A percentile compares a stretch with the other conserved stretches of the same genome.
Evolutionary conservation across 1,140 invertebrate genomes (phyloP).

Genomic region (Elysia chlorotica): DNA sequence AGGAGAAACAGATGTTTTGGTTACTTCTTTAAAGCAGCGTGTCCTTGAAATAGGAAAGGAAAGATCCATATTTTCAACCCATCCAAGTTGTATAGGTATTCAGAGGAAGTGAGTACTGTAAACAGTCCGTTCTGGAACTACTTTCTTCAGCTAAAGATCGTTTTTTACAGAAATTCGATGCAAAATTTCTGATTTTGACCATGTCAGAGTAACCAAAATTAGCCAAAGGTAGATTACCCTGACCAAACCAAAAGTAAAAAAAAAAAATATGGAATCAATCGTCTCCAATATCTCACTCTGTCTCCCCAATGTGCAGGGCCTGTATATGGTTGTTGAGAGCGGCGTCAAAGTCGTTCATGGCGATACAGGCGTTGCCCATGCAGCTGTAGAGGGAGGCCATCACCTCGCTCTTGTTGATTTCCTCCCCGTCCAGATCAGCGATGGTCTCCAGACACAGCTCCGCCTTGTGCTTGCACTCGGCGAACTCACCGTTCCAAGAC

Average conservation of each 20-base stretch:
- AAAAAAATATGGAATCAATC: neutral
- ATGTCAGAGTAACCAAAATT: no score
- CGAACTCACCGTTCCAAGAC: conserved; percentile 36
- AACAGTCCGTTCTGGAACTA: no score
- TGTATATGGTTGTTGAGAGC: conserved; percentile 49
- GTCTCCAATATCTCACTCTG: conserved; percentile 41
- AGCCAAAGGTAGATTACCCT: no score
- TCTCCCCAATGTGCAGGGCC: conserved; percentile 51
- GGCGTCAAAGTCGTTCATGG: conserved; percentile 52
- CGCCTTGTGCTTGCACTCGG: conserved; percentile 47
- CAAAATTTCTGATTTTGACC: no score
- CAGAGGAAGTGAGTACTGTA: no score
- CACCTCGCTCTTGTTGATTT: conserved; percentile 48
- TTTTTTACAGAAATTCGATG: no score
- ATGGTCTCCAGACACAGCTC: conserved; percentile 51
- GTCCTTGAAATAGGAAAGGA: no score
- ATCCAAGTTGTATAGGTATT: no score
- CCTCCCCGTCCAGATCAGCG: conserved; percentile 43
- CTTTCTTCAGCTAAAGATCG: no score
- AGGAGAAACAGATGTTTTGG: no score
- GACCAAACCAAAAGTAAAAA: conserved; percentile 9
- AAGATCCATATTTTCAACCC: no score
- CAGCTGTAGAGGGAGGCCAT: conserved; percentile 56
- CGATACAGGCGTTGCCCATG: conserved; percentile 59
- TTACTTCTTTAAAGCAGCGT: no score